Base-by-base conservation (phyloP, 2,888 invertebrate genomes). In the Drosophila silvestris region DNA sequence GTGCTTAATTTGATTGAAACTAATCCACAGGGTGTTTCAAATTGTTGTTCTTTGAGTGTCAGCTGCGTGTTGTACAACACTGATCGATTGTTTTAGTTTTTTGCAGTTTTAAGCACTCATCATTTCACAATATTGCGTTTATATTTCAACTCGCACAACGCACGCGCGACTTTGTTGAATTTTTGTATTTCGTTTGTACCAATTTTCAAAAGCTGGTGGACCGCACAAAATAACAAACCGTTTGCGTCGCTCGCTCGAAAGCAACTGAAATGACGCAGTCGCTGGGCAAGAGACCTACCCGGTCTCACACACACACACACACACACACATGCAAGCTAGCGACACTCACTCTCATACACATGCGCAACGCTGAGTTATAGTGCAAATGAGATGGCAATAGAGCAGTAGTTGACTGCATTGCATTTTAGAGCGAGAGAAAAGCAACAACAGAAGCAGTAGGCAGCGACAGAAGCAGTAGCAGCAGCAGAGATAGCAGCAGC, bases 251-350 rank as follows among this genome's bases (percentile, higher is more conserved):
- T 77, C 60, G 83, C 82, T 91, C 77, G 77, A 75, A 81, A 89
- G 89, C 90, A 87, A 92, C 83, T 92, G 90, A 92, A 78, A 62
- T 86, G 76, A 83, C 71, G 79, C 61, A 81, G 88, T 66, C 68
- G 32, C 57, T 70, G 63, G 30, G 68, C 64, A 60, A 63, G 54
- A 72, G 82, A 81, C 76, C 63, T 77, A 78, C 75, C 78, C 61
- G 69, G 67, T 71, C 62, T 66, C 60, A 39, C 53, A n/a, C 22
- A 28, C 41, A 33, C 56, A 51, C 53, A 52, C 41, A n/a, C 47
- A 59, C 53, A 35, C 50, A 57, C 26, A 57, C 37, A 47, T 47
- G 32, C 65, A 54, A 19, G 22, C 14, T 22, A 44, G 37, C 44
- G 57, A 60, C 26, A 14, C n/a, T 58, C 32, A 50, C 41, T 22